Base-by-base conservation (phyloP, 2,113 vertebrate species). In the Vulpes lagopus region DNA sequence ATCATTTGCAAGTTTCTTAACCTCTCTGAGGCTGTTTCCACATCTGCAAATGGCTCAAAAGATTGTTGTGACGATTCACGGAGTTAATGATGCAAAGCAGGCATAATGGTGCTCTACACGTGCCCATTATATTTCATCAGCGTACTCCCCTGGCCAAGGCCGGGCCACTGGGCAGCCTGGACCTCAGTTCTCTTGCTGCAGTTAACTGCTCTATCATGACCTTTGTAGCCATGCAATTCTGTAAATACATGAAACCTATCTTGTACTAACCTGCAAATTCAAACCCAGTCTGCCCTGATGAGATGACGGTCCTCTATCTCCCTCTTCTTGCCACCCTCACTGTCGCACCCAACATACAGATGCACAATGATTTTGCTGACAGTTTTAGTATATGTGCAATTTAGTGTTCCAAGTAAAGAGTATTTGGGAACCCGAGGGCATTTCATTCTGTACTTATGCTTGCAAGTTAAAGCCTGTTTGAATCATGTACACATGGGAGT, bases 391-490 rank as follows among this genome's bases (percentile, higher is more conserved):
- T 4, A 81, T 91, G 22, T 91, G 57, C 25, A 30, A 84, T 73
- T 83, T 51, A 81, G 38, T 71, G 53, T 76, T 94, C 43, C 74
- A 80, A 89, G 82, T 93, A 86, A 83, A 94, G 95, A 93, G 71
- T 65, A 69, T 83, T 73, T 83, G 87, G 67, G 19, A 81, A 30
- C 53, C 69, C 38, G 59, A 53, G 74, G 89, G 73, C 27, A 65
- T 90, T 95, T 97, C 51, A 89, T 38, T 91, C 79, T 0, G 1
- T 0, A 43, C 0, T 17, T 90, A 51, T 85, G 1, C 78, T 82
- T 38, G 95, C 9, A 96, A 96, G 76, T 65, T 84, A 93, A 90
- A 95, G 27, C 82, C 62, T 81, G 59, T 93, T 35, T 94, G 60
- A 98, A 87, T 91, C 64, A 83, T 23, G 35, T 53, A 81, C n/a